These are phyloP conservation scores for Epizoanthus rinbou DNA, from an alignment of 92 coral and sea anemone species.

Conservation along the genomic window DNA sequence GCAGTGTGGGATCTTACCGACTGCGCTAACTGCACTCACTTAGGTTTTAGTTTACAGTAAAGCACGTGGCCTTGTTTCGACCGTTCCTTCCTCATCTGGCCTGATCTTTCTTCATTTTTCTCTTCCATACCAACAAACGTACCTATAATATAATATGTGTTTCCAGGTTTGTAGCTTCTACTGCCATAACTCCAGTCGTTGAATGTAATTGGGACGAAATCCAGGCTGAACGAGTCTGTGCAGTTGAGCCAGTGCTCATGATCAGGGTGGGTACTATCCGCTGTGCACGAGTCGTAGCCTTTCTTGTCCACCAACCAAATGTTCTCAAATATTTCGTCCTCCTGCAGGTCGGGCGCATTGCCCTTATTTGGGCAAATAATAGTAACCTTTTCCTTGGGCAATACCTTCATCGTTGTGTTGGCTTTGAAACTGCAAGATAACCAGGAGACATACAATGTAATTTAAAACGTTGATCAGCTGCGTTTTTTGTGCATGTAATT, in stretches of 20 bases:
- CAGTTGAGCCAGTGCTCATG: not conserved
- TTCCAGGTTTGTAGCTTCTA: not conserved
- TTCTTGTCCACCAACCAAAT: constrained; percentile 22
- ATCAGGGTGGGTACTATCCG: not conserved
- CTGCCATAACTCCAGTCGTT: not conserved
- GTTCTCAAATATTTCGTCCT: constrained; percentile 5
- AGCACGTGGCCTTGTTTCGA: not conserved
- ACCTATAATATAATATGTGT: constrained; percentile 30
- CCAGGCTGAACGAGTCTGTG: not conserved
- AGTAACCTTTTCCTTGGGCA: not conserved
- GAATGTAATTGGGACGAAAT: not conserved
- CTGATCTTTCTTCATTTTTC: too few species aligned
- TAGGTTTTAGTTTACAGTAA: too few species aligned
- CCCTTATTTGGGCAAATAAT: constrained; percentile 14
- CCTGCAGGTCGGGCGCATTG: not conserved
- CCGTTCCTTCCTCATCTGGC: not conserved
- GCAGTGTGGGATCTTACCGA: too few species aligned
- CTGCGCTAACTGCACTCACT: too few species aligned
- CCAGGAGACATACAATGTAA: not conserved
- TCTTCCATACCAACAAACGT: not conserved
- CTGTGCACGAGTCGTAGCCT: constrained; percentile 20
- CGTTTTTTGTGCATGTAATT: too few species aligned
- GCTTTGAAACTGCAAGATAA: constrained; percentile 4
- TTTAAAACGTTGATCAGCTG: too few species aligned
- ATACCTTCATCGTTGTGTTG: not conserved